phyloP scores from a whole-genome alignment of 2,797 vertebrate genomes.

The Micromesistius poutassou region DNA sequence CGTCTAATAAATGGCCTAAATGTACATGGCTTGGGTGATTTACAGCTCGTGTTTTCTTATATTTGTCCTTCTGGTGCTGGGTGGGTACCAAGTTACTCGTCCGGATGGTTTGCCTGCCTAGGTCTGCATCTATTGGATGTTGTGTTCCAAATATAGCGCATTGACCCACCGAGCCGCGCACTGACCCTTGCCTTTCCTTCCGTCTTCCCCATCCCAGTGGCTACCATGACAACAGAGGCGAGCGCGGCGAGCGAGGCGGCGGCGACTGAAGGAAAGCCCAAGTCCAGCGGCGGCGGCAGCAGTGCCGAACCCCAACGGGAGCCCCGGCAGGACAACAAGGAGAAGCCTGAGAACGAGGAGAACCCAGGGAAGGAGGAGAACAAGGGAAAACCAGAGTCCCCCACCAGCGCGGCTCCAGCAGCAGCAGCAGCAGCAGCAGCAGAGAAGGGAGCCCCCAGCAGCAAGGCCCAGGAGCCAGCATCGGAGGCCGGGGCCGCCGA shows the following conservation, averaged over 20 bases:
- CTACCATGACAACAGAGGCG: constrained; percentile 78
- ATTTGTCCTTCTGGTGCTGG: no score
- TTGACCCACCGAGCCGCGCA: constrained; percentile 21
- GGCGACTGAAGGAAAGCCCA: constrained; percentile 71
- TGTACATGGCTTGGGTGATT: not conserved
- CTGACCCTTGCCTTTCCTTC: constrained; percentile 53
- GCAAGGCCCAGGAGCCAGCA: constrained; percentile 68
- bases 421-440: constrained; percentile 62
- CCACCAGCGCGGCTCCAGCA: not conserved
- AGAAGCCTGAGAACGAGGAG: constrained; percentile 44
- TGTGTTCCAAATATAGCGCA: not conserved
- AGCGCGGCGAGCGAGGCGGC: constrained; percentile 68
- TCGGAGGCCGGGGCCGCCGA: constrained; percentile 74
- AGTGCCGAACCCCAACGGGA: constrained; percentile 26
- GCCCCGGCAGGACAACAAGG: constrained; percentile 49
- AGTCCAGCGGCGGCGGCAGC: constrained; percentile 45
- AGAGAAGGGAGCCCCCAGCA: constrained; percentile 70
- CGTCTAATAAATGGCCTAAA: no score
- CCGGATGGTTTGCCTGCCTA: no score
- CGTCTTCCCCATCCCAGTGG: constrained; percentile 58
- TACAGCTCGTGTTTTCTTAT: not conserved
- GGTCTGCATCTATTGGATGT: no score
- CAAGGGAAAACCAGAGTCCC: constrained; percentile 51
- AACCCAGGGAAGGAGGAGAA: constrained; percentile 46
- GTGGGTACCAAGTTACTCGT: no score